Conservation (phyloP, 2,797 vertebrate species). For the Smutsia gigantea region DNA sequence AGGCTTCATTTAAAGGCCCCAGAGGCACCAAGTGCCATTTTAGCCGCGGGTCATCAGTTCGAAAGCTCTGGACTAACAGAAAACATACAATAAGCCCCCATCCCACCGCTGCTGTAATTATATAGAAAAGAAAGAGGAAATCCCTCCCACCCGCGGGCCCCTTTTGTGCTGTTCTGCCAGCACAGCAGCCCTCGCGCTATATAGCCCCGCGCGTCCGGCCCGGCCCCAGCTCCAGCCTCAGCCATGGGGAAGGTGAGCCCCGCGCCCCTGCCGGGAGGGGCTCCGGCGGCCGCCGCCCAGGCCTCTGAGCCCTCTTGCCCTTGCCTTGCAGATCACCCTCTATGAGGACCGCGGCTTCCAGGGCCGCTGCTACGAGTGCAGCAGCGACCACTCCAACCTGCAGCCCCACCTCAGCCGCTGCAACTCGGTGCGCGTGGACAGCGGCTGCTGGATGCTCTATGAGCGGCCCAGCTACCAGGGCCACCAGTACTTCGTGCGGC, state of each 20-base stretch:
- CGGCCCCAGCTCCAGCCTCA: not conserved
- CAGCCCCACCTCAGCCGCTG: conserved; percentile 65
- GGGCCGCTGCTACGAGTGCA: conserved; percentile 61
- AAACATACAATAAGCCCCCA: not conserved
- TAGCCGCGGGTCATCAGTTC: not conserved
- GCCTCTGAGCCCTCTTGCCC: too few species aligned
- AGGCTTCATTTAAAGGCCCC: not conserved
- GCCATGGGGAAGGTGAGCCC: too few species aligned
- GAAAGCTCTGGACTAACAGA: not conserved
- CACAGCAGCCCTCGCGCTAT: not conserved
- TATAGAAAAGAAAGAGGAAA: not conserved
- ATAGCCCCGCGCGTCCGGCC: not conserved
- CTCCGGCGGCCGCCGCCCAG: too few species aligned
- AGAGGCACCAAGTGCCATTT: not conserved
- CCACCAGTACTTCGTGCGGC: conserved; percentile 63
- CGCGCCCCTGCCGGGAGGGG: too few species aligned
- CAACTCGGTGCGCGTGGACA: conserved; percentile 71
- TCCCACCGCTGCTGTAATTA: not conserved
- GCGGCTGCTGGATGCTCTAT: conserved; percentile 71
- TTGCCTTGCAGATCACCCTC: conserved; percentile 27
- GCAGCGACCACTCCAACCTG: conserved; percentile 58
- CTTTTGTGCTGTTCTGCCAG: not conserved
- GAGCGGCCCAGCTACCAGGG: conserved; percentile 67
- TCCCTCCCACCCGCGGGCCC: not conserved
- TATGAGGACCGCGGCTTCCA: conserved; percentile 72